Evolutionary conservation across 2,888 invertebrate genomes (phyloP).

Genomic region (Megamerina dolium): DNA sequence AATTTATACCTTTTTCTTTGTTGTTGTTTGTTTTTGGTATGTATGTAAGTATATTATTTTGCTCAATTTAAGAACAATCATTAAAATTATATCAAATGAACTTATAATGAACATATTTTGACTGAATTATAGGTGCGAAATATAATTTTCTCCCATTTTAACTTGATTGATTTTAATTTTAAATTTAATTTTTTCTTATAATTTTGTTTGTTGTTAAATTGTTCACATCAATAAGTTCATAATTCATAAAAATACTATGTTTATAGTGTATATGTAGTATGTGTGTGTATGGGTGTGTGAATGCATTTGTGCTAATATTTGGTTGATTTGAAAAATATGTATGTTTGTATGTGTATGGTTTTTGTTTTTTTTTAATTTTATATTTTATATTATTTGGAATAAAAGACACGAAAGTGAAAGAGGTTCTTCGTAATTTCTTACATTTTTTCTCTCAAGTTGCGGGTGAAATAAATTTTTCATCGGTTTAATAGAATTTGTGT

Average conservation of each 20-base stretch:
- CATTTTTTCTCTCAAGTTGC: constrained; percentile 19
- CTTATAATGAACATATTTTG: too few relatives aligned
- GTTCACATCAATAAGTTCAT: not conserved
- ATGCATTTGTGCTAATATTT: constrained; percentile 14
- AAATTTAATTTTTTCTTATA: constrained; percentile 1
- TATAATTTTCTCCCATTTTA: too few relatives aligned
- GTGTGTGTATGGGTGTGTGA: not conserved
- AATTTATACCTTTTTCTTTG: too few relatives aligned
- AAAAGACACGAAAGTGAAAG: constrained; percentile 50
- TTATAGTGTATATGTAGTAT: constrained; percentile 8
- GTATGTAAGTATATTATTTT: too few relatives aligned
- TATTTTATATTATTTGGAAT: constrained; percentile 25
- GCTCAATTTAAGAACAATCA: too few relatives aligned
- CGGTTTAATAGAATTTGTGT: too few relatives aligned
- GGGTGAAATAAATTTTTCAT: too few relatives aligned
- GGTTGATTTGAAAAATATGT: constrained; percentile 4
- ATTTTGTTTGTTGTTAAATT: not conserved
- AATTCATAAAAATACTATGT: constrained; percentile 7
- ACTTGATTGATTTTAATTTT: constrained; percentile 1
- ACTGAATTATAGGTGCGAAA: too few relatives aligned
- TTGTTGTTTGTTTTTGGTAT: not conserved
- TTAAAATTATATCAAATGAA: too few relatives aligned
- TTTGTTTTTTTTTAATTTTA: constrained; percentile 1
- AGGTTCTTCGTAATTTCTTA: constrained; percentile 33
- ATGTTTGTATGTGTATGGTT: not conserved